Conservation (phyloP, 2,113 vertebrate species). For the Prunella himalayana region DNA sequence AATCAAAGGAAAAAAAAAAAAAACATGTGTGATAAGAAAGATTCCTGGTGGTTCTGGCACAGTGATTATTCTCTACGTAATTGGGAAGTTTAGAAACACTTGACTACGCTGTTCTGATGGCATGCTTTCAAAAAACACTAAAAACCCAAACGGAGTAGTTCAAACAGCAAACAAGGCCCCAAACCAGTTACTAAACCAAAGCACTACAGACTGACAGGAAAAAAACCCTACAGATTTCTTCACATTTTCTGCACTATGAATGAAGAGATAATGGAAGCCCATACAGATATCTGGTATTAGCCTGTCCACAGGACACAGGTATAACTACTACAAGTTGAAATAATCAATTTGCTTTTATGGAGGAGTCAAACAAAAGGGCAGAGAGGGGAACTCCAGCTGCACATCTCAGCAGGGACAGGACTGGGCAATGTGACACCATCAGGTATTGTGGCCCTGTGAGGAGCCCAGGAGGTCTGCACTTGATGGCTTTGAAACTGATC, state of each 20-base stretch:
- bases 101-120: neutral
- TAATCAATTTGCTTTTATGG: neutral
- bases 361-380: neutral
- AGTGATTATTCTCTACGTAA: neutral
- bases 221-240: neutral
- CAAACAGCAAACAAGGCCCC: neutral
- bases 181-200: neutral
- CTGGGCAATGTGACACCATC: neutral
- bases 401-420: neutral
- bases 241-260: neutral
- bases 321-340: neutral
- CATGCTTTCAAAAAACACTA: neutral
- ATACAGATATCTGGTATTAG: neutral
- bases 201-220: neutral
- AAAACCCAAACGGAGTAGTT: neutral
- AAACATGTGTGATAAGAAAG: neutral
- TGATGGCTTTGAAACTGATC: neutral
- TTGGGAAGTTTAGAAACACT: neutral
- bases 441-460: neutral
- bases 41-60: slow-evolving; percentile 25
- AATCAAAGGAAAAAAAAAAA: neutral
- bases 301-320: neutral
- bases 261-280: neutral
- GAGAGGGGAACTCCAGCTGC: neutral
- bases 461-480: neutral